Conservation (phyloP, 2,888 invertebrate genomes). For the Drosophila seclusa region DNA sequence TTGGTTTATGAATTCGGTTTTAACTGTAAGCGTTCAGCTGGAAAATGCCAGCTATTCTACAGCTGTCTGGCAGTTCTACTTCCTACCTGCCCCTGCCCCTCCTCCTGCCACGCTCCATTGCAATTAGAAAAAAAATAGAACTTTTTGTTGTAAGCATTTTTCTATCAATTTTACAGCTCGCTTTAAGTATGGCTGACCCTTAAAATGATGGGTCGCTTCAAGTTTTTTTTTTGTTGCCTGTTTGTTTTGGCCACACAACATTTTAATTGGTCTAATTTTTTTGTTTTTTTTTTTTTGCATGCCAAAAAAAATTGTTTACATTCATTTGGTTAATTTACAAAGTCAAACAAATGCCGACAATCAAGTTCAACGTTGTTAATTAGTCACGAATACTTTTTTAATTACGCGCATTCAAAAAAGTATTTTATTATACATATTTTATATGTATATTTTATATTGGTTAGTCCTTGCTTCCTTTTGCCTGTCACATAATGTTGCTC, state of each 20-base stretch:
- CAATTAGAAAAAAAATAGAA: slow-evolving; percentile 20
- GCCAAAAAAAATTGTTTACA: slow-evolving; percentile 40
- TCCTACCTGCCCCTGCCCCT: neutral
- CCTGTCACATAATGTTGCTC: neutral
- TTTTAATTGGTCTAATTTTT: slow-evolving; percentile 60
- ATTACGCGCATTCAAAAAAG: neutral
- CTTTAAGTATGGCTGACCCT: slow-evolving; percentile 25
- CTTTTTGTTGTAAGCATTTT: slow-evolving; percentile 29
- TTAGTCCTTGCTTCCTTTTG: no score
- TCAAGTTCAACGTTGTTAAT: neutral
- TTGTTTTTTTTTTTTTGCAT: neutral
- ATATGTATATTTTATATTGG: neutral
- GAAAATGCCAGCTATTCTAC: slow-evolving; percentile 58
- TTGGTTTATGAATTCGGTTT: slow-evolving; percentile 73
- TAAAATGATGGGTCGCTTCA: slow-evolving; percentile 29
- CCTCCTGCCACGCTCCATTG: neutral
- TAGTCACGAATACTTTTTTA: neutral
- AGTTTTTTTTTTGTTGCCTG: slow-evolving; percentile 13
- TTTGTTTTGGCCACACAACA: slow-evolving; percentile 20
- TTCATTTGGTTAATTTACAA: slow-evolving; percentile 62
- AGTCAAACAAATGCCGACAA: slow-evolving; percentile 34
- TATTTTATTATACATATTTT: neutral
- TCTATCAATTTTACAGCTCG: slow-evolving; percentile 47
- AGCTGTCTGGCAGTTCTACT: slow-evolving; percentile 8
- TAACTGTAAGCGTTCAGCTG: slow-evolving; percentile 65